Evolutionary conservation across 2,113 vertebrate genomes (phyloP).

Genomic region (Benitochromis conjunctus): DNA sequence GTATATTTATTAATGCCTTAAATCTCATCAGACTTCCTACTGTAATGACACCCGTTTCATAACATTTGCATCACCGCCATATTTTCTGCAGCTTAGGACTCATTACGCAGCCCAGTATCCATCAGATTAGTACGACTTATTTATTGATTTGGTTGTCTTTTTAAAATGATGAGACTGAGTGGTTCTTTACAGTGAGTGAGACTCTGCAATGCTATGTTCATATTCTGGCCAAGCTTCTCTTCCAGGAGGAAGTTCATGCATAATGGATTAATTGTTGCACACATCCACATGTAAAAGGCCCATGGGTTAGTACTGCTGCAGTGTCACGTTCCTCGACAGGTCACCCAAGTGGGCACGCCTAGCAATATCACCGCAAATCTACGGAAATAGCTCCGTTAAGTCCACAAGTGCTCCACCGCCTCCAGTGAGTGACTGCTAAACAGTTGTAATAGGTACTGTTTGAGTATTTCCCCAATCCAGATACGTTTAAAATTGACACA

Average conservation of each 20-base stretch:
- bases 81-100: neutral
- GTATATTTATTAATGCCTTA: neutral
- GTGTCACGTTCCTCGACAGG: constrained; percentile 48
- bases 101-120: neutral
- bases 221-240: constrained; percentile 52
- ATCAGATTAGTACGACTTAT: neutral
- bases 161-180: constrained; percentile 31
- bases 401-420: constrained; percentile 18
- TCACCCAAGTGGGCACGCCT: constrained; percentile 37
- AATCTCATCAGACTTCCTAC: neutral
- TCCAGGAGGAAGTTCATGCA: constrained; percentile 66
- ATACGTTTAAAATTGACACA: constrained; percentile 9
- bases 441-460: constrained; percentile 2
- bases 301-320: constrained; percentile 61
- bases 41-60: neutral
- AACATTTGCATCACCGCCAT: constrained; percentile 1
- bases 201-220: constrained; percentile 23
- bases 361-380: constrained; percentile 28
- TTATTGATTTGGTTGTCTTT: constrained; percentile 35
- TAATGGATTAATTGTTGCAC: constrained; percentile 73
- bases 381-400: constrained; percentile 48
- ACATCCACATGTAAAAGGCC: constrained; percentile 52
- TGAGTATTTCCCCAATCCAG: neutral
- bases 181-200: constrained; percentile 24
- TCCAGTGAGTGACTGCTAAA: constrained; percentile 26